phyloP scores from a whole-genome alignment of 2,888 invertebrate genomes.

The Rhagonycha lutea region DNA sequence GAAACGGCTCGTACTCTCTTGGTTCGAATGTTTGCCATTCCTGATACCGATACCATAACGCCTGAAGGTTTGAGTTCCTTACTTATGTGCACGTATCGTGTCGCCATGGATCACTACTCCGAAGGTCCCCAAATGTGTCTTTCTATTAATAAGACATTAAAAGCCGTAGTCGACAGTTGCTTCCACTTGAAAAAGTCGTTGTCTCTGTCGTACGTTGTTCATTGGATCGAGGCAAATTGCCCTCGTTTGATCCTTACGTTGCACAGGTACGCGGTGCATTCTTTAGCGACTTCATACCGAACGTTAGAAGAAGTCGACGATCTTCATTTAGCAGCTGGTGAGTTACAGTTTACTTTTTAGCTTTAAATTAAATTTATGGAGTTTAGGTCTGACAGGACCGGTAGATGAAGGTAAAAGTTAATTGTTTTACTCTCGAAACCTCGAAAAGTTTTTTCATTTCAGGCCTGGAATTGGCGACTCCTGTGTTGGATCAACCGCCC shows the following conservation, averaged over 20 bases:
- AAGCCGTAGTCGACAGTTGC: slow-evolving; percentile 76
- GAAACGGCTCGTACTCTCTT: slow-evolving; percentile 68
- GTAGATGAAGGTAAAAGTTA: background rate
- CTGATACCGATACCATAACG: slow-evolving; percentile 62
- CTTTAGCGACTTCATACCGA: slow-evolving; percentile 63
- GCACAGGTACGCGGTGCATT: slow-evolving; percentile 65
- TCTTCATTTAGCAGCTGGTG: slow-evolving; percentile 49
- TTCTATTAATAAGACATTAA: slow-evolving; percentile 71
- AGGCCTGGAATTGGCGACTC: slow-evolving; percentile 73
- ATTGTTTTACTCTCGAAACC: background rate
- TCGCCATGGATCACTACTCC: slow-evolving; percentile 79
- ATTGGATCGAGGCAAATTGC: slow-evolving; percentile 81
- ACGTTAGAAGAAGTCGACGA: slow-evolving; percentile 50
- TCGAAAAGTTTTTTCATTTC: background rate
- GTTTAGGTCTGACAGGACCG: background rate
- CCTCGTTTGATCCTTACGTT: slow-evolving; percentile 76
- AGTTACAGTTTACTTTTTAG: slow-evolving; percentile 16
- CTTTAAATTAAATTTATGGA: background rate
- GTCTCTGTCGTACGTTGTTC: slow-evolving; percentile 75
- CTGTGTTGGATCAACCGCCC: slow-evolving; percentile 67
- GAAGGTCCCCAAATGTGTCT: slow-evolving; percentile 62
- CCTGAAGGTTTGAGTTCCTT: slow-evolving; percentile 68
- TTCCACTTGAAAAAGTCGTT: slow-evolving; percentile 78
- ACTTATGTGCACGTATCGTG: slow-evolving; percentile 74
- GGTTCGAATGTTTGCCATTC: slow-evolving; percentile 64